Percentiles rank a stretch among this genome's conserved stretches.
phyloP scores from a whole-genome alignment of 1,140 invertebrate genomes.

The Batillaria attramentaria region DNA sequence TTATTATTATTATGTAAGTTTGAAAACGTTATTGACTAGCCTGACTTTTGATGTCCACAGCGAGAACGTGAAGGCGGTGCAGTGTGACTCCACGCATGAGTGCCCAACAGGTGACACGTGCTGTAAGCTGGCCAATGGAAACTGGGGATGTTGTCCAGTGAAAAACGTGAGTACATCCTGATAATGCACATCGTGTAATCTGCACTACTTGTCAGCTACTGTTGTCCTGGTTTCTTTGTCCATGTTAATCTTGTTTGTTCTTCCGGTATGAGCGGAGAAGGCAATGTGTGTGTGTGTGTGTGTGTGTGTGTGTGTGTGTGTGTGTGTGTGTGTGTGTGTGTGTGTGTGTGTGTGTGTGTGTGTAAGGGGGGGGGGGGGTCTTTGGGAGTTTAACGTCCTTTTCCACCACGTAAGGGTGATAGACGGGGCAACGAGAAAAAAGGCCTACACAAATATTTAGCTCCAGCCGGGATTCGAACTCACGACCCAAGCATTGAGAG shows the following conservation, averaged over 20 bases:
- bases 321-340: conserved; percentile 14
- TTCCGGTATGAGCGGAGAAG: background rate
- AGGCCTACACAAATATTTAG: too few relatives aligned
- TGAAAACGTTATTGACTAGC: too few relatives aligned
- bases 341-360: conserved; percentile 13
- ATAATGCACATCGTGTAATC: background rate
- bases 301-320: conserved; percentile 5
- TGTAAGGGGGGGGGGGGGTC: too few relatives aligned
- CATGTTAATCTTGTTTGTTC: background rate
- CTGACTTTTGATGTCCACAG: too few relatives aligned
- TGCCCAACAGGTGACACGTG: conserved; percentile 55
- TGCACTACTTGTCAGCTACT: background rate
- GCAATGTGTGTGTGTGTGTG: background rate
- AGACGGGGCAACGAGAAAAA: too few relatives aligned
- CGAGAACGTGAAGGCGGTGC: background rate
- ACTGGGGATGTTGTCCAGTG: conserved; percentile 54
- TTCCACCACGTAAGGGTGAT: too few relatives aligned
- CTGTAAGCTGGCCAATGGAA: conserved; percentile 44
- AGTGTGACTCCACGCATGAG: conserved; percentile 43
- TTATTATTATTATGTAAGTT: too few relatives aligned
- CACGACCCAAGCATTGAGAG: too few relatives aligned
- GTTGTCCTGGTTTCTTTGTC: background rate
- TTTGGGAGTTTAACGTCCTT: too few relatives aligned
- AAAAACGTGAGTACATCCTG: conserved; percentile 10
- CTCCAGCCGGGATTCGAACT: too few relatives aligned